These are phyloP conservation scores for Platypus cylindrus DNA, from an alignment of 2,888 invertebrate genomes.

Conservation along the genomic window DNA sequence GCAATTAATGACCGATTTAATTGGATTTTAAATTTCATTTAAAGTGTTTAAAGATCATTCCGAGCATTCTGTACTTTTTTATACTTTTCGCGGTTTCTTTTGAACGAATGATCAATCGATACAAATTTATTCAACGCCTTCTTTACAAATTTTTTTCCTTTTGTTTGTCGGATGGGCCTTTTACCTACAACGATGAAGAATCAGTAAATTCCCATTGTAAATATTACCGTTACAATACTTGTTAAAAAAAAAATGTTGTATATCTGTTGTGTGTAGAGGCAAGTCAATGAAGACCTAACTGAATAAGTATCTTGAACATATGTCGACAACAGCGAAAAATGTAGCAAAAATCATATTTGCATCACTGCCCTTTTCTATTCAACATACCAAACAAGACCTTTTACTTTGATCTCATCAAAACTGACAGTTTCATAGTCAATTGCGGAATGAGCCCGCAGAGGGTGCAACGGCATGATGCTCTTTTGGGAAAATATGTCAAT, in stretches of 20 bases:
- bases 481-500: slow-evolving; percentile 34
- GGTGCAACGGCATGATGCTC: slow-evolving; percentile 21
- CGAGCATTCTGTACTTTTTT: slow-evolving; percentile 9
- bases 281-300: too few species aligned
- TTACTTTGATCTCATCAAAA: slow-evolving; percentile 13
- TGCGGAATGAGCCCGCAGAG: slow-evolving; percentile 6
- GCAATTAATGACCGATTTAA: slow-evolving; percentile 15
- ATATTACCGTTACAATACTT: too few species aligned
- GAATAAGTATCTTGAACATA: too few species aligned
- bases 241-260: too few species aligned
- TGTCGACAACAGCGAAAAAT: slow-evolving; percentile 12
- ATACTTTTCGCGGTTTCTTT: slow-evolving; percentile 9
- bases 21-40: slow-evolving; percentile 13
- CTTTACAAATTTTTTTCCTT: too few species aligned
- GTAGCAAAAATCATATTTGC: slow-evolving; percentile 15
- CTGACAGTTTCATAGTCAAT: slow-evolving; percentile 11
- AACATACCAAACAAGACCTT: slow-evolving; percentile 11
- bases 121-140: slow-evolving; percentile 15
- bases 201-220: too few species aligned
- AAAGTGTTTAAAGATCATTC: slow-evolving; percentile 14
- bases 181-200: too few species aligned
- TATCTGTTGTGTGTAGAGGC: too few species aligned
- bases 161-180: too few species aligned
- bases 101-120: slow-evolving; percentile 13
- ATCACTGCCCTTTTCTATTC: slow-evolving; percentile 12